These are phyloP conservation scores for Baccha elongata DNA, from an alignment of 2,888 invertebrate genomes.

Conservation along the genomic window DNA sequence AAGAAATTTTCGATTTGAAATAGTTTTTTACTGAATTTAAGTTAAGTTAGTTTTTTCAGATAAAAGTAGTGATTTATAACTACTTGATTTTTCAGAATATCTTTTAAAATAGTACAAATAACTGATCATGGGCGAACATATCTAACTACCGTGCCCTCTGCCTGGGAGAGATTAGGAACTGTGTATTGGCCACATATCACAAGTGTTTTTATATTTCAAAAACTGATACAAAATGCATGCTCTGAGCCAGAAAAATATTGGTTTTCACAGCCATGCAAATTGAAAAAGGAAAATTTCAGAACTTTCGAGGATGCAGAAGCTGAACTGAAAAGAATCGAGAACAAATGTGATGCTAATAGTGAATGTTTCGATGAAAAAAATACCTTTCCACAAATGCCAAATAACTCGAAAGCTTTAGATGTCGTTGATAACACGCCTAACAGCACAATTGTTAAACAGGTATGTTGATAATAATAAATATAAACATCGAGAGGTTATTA, in stretches of 20 bases:
- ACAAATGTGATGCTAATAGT: no score
- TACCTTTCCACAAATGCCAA: no score
- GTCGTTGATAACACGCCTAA: no score
- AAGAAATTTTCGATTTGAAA: no score
- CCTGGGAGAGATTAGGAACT: neutral
- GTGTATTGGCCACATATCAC: neutral
- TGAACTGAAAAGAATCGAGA: neutral
- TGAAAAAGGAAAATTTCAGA: neutral
- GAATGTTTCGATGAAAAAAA: no score
- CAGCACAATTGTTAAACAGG: no score
- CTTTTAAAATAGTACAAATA: conserved; percentile 1
- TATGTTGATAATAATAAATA: no score
- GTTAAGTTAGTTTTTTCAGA: no score
- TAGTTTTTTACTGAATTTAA: no score
- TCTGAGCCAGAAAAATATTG: neutral
- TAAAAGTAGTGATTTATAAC: no score
- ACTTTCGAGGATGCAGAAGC: neutral
- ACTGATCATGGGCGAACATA: neutral
- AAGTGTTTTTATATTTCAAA: neutral
- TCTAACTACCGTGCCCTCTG: neutral
- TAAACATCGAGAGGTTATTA: no score
- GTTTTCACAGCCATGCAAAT: neutral
- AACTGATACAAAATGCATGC: neutral
- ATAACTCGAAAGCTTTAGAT: no score
- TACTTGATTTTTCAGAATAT: neutral